phyloP scores from a whole-genome alignment of 2,113 vertebrate genomes.

The Columba janthina region DNA sequence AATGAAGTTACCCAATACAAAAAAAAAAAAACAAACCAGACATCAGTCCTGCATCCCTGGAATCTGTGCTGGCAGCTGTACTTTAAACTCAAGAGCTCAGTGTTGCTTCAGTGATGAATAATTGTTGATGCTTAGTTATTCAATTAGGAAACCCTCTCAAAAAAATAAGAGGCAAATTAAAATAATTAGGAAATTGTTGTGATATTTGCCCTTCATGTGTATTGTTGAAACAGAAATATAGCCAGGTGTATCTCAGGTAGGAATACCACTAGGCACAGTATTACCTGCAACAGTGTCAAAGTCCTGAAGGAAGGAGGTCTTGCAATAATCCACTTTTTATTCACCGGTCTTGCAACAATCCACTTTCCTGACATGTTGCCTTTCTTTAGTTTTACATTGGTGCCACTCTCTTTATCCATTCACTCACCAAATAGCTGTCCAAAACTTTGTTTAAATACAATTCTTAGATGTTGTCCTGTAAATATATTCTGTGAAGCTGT shows the following conservation, averaged over 20 bases:
- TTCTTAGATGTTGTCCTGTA: not conserved
- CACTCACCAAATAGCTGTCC: not conserved
- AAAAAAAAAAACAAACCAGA: not conserved
- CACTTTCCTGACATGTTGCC: not conserved
- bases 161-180: slow-evolving; percentile 19
- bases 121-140: not conserved
- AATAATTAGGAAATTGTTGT: slow-evolving; percentile 7
- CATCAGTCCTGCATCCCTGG: not conserved
- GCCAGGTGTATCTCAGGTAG: not conserved
- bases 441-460: not conserved
- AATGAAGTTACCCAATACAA: not conserved
- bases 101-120: not conserved
- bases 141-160: slow-evolving; percentile 5
- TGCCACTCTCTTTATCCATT: not conserved
- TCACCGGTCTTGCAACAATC: not conserved
- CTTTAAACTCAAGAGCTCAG: slow-evolving; percentile 8
- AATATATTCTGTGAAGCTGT: not conserved
- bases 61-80: not conserved
- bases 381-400: not conserved
- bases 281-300: not conserved
- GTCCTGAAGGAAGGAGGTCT: not conserved
- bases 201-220: not conserved
- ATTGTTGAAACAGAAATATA: not conserved
- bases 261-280: not conserved
- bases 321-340: not conserved